phyloP scores from a whole-genome alignment of 92 coral and sea anemone species.

The Epizoanthus rinbou region DNA sequence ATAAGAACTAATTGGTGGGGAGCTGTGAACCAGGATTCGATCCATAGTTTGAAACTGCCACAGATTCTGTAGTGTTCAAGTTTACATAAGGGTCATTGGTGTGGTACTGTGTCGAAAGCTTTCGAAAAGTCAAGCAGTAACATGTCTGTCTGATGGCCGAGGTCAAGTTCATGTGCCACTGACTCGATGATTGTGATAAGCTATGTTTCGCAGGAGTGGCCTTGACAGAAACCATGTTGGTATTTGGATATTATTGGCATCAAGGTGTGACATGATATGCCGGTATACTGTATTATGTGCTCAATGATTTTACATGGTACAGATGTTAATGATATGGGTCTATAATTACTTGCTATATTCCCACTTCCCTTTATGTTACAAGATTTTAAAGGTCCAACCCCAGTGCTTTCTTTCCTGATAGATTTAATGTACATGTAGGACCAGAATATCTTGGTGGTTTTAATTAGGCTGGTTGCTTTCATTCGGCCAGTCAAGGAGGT shows the following conservation, averaged over 20 bases:
- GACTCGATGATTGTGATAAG: neutral
- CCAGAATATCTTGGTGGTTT: conserved; percentile 41
- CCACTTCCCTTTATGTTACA: too few species aligned
- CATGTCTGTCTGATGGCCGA: neutral
- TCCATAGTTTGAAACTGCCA: neutral
- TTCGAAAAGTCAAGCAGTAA: neutral
- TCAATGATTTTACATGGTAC: neutral
- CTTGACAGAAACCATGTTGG: too few species aligned
- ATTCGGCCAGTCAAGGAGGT: conserved; percentile 25
- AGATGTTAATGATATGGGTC: conserved; percentile 5
- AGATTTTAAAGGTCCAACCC: conserved; percentile 17
- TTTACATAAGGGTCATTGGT: neutral
- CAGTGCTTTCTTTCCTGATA: conserved; percentile 30
- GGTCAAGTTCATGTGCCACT: neutral
- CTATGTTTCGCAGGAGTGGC: neutral
- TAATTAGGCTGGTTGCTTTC: conserved; percentile 9
- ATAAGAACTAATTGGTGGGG: neutral
- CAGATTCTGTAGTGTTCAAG: neutral
- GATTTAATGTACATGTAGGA: conserved; percentile 43
- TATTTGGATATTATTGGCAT: neutral
- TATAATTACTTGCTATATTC: too few species aligned
- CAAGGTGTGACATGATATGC: neutral
- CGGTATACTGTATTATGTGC: neutral
- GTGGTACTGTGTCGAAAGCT: neutral
- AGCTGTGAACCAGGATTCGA: neutral